Conservation (phyloP, 2,113 vertebrate species). For the Chaenogobius annularis region DNA sequence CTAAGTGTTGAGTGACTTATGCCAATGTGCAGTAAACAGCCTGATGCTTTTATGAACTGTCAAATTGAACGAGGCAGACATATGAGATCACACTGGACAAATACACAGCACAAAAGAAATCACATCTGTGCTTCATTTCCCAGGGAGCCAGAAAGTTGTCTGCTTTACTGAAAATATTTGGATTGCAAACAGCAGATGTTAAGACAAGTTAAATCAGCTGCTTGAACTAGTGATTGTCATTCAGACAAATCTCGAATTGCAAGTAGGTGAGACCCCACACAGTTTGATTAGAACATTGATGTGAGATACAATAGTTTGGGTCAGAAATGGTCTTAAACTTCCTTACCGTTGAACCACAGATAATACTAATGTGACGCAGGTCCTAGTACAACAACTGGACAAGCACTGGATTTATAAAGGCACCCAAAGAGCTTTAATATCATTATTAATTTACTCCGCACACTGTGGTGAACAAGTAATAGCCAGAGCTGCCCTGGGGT, state of each 20-base stretch:
- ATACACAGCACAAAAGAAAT: slow-evolving; percentile 11
- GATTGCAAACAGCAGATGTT: slow-evolving; percentile 48
- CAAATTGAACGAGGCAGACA: slow-evolving; percentile 12
- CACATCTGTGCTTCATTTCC: slow-evolving; percentile 50
- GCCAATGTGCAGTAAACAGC: slow-evolving; percentile 21
- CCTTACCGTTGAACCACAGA: neutral
- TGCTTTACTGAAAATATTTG: slow-evolving; percentile 38
- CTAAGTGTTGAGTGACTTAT: neutral
- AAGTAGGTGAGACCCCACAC: slow-evolving; percentile 62
- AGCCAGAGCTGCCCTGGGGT: no score
- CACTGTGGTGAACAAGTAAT: no score
- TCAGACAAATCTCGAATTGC: slow-evolving; percentile 31
- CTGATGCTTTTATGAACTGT: slow-evolving; percentile 18
- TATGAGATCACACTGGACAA: slow-evolving; percentile 25
- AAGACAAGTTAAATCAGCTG: slow-evolving; percentile 46
- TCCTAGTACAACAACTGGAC: no score
- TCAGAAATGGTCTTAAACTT: neutral
- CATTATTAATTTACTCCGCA: no score
- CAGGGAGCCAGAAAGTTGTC: slow-evolving; percentile 13
- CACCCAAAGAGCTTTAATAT: no score
- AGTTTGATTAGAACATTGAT: slow-evolving; percentile 25
- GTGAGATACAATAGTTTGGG: slow-evolving; percentile 2
- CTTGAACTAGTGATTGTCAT: slow-evolving; percentile 27
- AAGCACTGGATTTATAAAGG: no score
- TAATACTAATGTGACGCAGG: neutral